Percentiles rank a stretch among this genome's conserved stretches.
phyloP scores from a whole-genome alignment of 2,113 vertebrate species.

The Aspiorhynchus laticeps region DNA sequence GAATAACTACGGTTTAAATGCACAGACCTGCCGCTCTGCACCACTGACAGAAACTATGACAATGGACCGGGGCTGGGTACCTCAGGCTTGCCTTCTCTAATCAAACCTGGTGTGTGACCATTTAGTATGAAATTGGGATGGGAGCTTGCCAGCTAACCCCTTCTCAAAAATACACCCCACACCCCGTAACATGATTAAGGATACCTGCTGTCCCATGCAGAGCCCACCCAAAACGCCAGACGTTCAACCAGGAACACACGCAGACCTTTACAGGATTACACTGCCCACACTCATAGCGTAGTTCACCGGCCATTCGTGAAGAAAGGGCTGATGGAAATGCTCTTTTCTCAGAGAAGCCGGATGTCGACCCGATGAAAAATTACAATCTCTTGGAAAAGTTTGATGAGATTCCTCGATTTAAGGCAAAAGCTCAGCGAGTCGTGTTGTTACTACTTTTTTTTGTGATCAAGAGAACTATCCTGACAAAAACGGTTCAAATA shows the following conservation, averaged over 20 bases:
- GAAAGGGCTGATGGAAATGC: constrained; percentile 32
- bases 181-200: constrained; percentile 57
- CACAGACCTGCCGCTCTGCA: background rate
- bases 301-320: constrained; percentile 39
- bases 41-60: constrained; percentile 7
- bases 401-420: constrained; percentile 28
- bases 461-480: background rate
- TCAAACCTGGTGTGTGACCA: constrained; percentile 54
- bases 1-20: background rate
- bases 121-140: constrained; percentile 62
- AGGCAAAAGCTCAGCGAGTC: constrained; percentile 1
- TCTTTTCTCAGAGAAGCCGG: constrained; percentile 11
- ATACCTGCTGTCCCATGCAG: constrained; percentile 57
- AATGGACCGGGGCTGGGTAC: constrained; percentile 37
- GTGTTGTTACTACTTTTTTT: background rate
- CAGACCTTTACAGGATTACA: constrained; percentile 47
- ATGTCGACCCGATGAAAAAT: constrained; percentile 10
- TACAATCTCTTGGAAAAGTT: constrained; percentile 29
- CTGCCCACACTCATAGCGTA: constrained; percentile 7
- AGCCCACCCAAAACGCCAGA: constrained; percentile 58
- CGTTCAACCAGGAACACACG: constrained; percentile 31
- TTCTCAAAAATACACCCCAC: background rate
- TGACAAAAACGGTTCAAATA: background rate
- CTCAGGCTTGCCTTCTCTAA: constrained; percentile 45
- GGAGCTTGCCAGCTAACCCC: constrained; percentile 49